Base-by-base conservation (phyloP, 2,797 vertebrate species). In the Labeo calbasu region DNA sequence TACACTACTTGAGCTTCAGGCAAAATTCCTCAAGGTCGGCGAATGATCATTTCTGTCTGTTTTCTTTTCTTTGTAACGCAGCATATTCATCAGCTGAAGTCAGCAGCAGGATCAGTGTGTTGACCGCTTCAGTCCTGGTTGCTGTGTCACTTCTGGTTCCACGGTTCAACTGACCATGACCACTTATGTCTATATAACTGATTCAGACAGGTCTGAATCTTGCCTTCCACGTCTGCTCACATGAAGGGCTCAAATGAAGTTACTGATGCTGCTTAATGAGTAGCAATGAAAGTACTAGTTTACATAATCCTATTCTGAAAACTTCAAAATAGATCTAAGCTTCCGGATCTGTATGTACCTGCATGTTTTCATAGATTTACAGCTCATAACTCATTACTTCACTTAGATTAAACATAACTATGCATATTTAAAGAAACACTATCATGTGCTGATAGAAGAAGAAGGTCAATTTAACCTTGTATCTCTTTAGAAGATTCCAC, bases 61-160 rank as follows among this genome's bases (percentile, higher is more conserved):
- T 19, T 79, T 11, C 25, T 70, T 19, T 53, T 80, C 23, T 72
- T 53, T 57, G 12, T 51, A 32, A 57, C 43, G 78, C 80, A 85
- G 87, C 0, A 4, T 63, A 17, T 32, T 65, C 77, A 4, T 90
- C 90, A 17, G 85, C 79, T 68, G 89, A 82, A 80, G 71, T 80
- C 19, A 77, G 78, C 66, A 81, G 86, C 57, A 88, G 86, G 59
- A 86, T 72, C 23, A 90, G 86, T 23, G 36, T 92, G 77, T 43
- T 87, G 82, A 87, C 86, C 21, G 88, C 90, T 4, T 84, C 59
- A 17, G 40, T 79, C 71, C 77, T 92, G 17, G 82, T 81, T 21
- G 73, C 87, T 7, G 8, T 89, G 53, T 87, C 89, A 55, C 86
- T 89, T 88, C 72, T 89, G 19, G 53, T 91, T 6, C 79, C 86